Percentiles rank a stretch among this genome's conserved stretches.
Evolutionary conservation across 2,888 invertebrate species (phyloP).

Genomic region (Euplagia quadripunctaria): DNA sequence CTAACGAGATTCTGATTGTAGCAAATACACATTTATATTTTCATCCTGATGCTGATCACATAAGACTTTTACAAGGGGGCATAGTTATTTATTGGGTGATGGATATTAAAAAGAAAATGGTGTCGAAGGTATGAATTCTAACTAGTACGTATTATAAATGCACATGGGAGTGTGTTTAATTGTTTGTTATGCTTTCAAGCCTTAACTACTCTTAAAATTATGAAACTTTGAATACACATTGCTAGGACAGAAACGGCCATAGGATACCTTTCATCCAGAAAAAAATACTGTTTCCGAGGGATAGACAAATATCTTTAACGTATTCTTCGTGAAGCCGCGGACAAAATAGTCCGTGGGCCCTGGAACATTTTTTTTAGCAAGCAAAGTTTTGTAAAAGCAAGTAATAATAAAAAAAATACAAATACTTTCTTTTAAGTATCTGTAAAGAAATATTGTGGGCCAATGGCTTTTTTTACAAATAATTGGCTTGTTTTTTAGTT

Average conservation of each 20-base stretch:
- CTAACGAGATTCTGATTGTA: constrained; percentile 88
- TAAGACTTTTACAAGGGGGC: constrained; percentile 94
- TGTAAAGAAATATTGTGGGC: neutral
- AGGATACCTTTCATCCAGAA: no score
- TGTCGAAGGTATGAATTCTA: constrained; percentile 61
- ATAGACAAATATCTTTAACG: no score
- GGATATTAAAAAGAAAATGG: constrained; percentile 80
- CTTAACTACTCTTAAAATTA: no score
- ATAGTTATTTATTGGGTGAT: constrained; percentile 91
- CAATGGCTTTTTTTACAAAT: neutral
- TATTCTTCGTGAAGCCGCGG: no score
- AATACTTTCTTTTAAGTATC: neutral
- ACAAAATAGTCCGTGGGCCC: no score
- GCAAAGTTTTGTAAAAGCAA: no score
- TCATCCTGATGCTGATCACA: constrained; percentile 96
- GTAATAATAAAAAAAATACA: no score
- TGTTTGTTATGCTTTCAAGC: no score
- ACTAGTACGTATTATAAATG: neutral
- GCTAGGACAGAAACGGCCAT: no score
- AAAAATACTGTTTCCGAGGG: no score
- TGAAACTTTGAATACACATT: no score
- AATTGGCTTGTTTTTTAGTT: constrained; percentile 53
- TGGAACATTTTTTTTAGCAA: no score
- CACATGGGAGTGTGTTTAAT: neutral
- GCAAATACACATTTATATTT: constrained; percentile 98